A percentile compares a stretch with the other conserved stretches of the same genome.
These are phyloP conservation scores for Himalopsyche japonica DNA, from an alignment of 2,888 invertebrate species.

Conservation along the genomic window DNA sequence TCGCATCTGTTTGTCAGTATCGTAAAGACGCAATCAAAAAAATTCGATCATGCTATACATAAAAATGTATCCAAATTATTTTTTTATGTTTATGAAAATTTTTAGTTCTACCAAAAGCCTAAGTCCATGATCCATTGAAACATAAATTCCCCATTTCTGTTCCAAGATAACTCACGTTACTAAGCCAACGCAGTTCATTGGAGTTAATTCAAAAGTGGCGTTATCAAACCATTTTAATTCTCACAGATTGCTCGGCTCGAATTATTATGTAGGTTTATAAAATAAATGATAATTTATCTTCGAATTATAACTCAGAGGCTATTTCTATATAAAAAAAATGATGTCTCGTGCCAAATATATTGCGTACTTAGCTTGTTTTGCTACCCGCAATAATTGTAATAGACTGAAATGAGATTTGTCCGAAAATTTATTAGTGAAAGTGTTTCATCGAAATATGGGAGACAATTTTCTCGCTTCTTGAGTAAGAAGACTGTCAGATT, in stretches of 20 bases:
- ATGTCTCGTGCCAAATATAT: constrained; percentile 25
- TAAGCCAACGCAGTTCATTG: too few relatives aligned
- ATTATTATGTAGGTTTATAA: neutral
- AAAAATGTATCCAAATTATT: too few relatives aligned
- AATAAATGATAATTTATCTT: neutral
- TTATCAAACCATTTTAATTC: too few relatives aligned
- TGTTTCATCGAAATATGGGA: constrained; percentile 22
- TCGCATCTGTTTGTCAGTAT: too few relatives aligned
- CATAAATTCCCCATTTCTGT: too few relatives aligned
- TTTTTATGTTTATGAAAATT: too few relatives aligned
- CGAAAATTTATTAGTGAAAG: constrained; percentile 10
- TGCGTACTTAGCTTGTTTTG: constrained; percentile 10
- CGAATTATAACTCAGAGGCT: constrained; percentile 10
- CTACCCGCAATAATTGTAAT: constrained; percentile 19
- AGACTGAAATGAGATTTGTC: constrained; percentile 23
- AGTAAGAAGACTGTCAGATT: constrained; percentile 25
- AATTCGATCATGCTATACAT: too few relatives aligned
- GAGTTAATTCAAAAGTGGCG: too few relatives aligned
- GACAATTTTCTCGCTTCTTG: constrained; percentile 14
- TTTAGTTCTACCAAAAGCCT: too few relatives aligned
- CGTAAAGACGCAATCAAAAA: too few relatives aligned
- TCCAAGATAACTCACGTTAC: too few relatives aligned
- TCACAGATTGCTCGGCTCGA: neutral
- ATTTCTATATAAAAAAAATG: constrained; percentile 2
- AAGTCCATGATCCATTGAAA: too few relatives aligned